Conservation (phyloP, 2,888 invertebrate species). For the Spilarctia lutea region DNA sequence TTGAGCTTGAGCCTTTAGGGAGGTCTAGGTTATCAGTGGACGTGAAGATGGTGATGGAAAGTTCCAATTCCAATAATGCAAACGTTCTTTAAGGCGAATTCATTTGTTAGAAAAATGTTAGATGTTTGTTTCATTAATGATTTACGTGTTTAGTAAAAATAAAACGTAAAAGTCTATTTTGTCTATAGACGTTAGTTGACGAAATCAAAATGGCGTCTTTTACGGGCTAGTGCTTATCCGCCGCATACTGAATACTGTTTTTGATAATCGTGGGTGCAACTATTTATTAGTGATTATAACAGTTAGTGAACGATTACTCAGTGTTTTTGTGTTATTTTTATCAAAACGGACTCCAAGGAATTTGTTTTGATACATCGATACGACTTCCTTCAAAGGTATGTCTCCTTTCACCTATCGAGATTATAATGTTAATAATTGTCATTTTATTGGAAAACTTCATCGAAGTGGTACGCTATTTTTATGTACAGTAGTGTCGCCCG, state of each 20-base stretch:
- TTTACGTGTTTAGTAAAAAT: conserved; percentile 27
- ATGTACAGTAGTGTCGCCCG: conserved; percentile 36
- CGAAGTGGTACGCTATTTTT: conserved; percentile 33
- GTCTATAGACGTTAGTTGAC: conserved; percentile 82
- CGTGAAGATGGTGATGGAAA: too few relatives aligned
- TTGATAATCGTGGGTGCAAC: conserved; percentile 66
- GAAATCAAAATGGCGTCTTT: conserved; percentile 87
- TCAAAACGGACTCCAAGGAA: conserved; percentile 56
- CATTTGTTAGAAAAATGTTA: too few relatives aligned
- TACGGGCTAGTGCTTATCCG: conserved; percentile 81
- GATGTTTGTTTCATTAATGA: neutral
- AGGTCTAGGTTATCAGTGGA: too few relatives aligned
- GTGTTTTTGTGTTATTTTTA: conserved; percentile 68
- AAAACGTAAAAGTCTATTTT: conserved; percentile 61
- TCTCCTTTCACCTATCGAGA: conserved; percentile 83
- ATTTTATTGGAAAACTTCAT: conserved; percentile 53
- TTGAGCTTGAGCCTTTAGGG: too few relatives aligned
- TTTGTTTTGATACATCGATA: conserved; percentile 55
- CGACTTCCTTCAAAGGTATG: conserved; percentile 74
- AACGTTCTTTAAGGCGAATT: too few relatives aligned
- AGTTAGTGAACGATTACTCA: conserved; percentile 71
- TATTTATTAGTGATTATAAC: conserved; percentile 71
- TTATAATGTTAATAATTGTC: conserved; percentile 66
- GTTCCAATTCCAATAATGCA: too few relatives aligned
- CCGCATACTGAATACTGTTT: conserved; percentile 75